phyloP scores from a whole-genome alignment of 92 coral and sea anemone species.

The Blastomussa wellsi region DNA sequence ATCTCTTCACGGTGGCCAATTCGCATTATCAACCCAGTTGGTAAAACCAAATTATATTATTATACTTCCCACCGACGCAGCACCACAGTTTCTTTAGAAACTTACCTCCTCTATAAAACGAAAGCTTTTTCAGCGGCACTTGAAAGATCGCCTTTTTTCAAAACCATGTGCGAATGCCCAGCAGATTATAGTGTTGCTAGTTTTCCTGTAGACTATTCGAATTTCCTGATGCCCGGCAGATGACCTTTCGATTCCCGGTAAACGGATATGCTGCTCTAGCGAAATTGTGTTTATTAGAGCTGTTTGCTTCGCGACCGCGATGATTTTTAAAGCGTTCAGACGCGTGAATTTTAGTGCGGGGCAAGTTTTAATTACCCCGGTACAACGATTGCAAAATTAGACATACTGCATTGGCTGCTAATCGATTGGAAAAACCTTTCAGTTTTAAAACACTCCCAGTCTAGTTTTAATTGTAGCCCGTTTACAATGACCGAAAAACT shows the following conservation, averaged over 20 bases:
- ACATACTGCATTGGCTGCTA: not conserved
- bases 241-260: not conserved
- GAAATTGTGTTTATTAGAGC: not conserved
- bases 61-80: too few species aligned
- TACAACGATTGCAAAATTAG: not conserved
- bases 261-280: not conserved
- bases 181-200: too few species aligned
- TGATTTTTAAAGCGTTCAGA: too few species aligned
- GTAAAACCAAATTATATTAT: too few species aligned
- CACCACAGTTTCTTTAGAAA: too few species aligned
- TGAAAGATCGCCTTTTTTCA: not conserved
- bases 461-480: not conserved
- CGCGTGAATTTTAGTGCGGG: not conserved
- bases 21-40: too few species aligned
- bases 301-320: not conserved
- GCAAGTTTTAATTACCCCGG: not conserved
- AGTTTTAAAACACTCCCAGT: not conserved
- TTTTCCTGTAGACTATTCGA: not conserved
- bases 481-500: not conserved
- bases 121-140: too few species aligned
- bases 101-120: too few species aligned
- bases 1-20: too few species aligned
- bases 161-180: not conserved
- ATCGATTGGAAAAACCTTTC: not conserved
- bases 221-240: not conserved